These are phyloP conservation scores for Clarias fuscus DNA, from an alignment of 2,797 vertebrate species.

Conservation along the genomic window DNA sequence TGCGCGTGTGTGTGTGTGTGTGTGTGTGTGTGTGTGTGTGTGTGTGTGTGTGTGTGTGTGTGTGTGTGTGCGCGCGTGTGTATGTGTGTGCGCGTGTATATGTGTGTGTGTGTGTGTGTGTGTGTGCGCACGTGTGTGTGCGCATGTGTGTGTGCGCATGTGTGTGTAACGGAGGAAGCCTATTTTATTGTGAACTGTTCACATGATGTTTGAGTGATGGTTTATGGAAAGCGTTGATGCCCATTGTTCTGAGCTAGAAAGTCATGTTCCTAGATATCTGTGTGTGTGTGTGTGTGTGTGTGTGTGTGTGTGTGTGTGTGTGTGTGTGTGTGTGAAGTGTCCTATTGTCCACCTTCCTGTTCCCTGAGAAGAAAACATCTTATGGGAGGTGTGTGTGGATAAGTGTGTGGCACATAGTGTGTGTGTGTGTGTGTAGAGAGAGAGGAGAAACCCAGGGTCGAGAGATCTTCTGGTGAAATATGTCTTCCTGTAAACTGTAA, in stretches of 20 bases:
- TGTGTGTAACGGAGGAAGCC: not conserved
- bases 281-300: not conserved
- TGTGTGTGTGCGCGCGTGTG: not conserved
- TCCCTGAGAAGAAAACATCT: not conserved
- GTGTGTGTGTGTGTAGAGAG: not conserved
- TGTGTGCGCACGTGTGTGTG: too few relatives aligned
- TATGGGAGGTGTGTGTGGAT: not conserved
- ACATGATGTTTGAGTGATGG: not conserved
- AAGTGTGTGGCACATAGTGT: not conserved
- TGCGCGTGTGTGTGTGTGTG: not conserved
- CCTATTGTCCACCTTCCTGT: slow-evolving; percentile 10
- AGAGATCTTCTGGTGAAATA: not conserved
- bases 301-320: slow-evolving; percentile 6
- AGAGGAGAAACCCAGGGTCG: not conserved
- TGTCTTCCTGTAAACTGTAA: not conserved
- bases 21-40: not conserved
- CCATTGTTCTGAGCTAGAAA: not conserved
- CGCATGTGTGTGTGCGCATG: not conserved
- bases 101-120: not conserved
- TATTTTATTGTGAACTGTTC: not conserved
- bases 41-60: not conserved
- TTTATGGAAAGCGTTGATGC: not conserved
- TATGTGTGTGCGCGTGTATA: too few relatives aligned
- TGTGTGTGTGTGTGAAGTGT: not conserved
- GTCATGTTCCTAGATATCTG: not conserved